phyloP scores from a whole-genome alignment of 2,797 vertebrate genomes.

The Masticophis lateralis region DNA sequence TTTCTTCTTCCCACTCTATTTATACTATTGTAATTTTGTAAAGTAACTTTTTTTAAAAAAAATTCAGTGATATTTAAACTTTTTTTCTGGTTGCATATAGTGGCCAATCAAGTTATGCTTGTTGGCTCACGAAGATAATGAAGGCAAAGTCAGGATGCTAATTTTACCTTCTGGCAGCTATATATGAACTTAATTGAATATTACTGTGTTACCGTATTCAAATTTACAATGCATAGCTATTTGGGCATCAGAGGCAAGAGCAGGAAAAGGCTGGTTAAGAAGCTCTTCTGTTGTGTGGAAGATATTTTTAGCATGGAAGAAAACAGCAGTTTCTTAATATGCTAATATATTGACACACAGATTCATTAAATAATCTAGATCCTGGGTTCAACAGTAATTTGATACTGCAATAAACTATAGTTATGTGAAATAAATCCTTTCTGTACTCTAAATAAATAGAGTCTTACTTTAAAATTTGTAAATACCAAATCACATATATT shows the following conservation, averaged over 20 bases:
- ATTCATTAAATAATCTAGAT: neutral
- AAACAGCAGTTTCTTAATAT: neutral
- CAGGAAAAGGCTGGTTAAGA: neutral
- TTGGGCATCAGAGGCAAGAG: neutral
- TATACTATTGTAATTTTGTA: conserved; percentile 41
- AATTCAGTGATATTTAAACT: neutral
- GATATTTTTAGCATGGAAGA: neutral
- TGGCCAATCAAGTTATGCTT: neutral
- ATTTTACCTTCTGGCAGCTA: neutral
- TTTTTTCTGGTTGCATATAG: neutral
- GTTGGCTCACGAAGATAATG: neutral
- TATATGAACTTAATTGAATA: neutral
- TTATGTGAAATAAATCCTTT: neutral
- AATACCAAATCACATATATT: neutral
- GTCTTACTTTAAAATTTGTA: neutral
- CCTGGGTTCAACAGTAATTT: neutral
- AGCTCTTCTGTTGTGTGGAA: neutral
- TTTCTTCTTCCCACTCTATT: conserved; percentile 18
- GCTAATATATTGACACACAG: neutral
- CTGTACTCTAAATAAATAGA: neutral
- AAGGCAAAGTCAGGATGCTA: neutral
- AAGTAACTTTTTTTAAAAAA: conserved; percentile 26
- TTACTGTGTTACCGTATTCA: neutral
- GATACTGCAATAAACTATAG: neutral
- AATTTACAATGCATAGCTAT: neutral